These are phyloP conservation scores for Ceyx cyanopectus DNA, from an alignment of 2,113 vertebrate genomes.

Conservation along the genomic window DNA sequence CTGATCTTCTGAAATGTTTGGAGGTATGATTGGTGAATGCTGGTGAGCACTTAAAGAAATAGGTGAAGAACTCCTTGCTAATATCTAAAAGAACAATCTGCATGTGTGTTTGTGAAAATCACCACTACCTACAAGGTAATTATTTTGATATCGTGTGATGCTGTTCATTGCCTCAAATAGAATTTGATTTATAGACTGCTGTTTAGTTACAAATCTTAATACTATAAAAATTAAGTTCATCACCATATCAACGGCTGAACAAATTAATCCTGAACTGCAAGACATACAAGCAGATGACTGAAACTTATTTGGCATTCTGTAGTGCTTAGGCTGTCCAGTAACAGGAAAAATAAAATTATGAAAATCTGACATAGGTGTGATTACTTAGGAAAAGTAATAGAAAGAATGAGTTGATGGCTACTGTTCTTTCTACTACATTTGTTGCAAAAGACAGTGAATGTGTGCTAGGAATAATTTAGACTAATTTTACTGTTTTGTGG, in stretches of 20 bases:
- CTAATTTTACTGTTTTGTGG: not conserved
- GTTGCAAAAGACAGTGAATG: not conserved
- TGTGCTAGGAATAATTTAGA: not conserved
- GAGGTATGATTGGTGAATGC: not conserved
- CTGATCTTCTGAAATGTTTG: not conserved
- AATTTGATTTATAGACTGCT: not conserved
- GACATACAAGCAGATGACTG: not conserved
- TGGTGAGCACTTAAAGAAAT: not conserved
- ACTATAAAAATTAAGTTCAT: not conserved
- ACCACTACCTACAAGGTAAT: not conserved
- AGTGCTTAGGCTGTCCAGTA: not conserved
- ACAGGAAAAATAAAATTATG: not conserved
- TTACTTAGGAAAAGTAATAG: not conserved
- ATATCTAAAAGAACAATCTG: not conserved
- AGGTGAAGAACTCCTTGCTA: not conserved
- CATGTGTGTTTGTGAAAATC: not conserved
- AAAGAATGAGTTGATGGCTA: not conserved
- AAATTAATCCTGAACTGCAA: not conserved
- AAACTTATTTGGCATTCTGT: not conserved
- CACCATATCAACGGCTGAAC: not conserved
- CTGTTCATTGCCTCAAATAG: not conserved
- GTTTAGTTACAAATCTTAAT: not conserved
- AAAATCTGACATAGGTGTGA: not conserved
- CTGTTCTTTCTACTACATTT: not conserved
- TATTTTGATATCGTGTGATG: not conserved